Evolutionary conservation across 2,113 vertebrate species (phyloP).

Genomic region (Coregonus clupeaformis): DNA sequence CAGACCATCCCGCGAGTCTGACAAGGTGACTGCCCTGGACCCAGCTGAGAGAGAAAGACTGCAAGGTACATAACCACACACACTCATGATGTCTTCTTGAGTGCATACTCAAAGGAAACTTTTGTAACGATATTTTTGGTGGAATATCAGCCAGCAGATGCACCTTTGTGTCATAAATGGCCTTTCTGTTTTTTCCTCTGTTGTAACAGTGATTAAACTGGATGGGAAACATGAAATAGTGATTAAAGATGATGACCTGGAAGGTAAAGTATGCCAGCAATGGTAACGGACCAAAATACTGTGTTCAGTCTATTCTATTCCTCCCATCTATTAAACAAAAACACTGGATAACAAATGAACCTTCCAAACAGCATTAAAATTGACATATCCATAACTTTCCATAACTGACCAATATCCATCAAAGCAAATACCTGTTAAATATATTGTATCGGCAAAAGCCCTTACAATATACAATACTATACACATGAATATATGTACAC

Average conservation of each 20-base stretch:
- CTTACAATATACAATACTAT: background rate
- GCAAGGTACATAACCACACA: constrained; percentile 70
- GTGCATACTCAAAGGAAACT: too few relatives aligned
- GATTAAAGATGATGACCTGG: constrained; percentile 84
- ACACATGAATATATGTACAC: background rate
- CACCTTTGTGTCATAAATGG: constrained; percentile 5
- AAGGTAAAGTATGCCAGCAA: constrained; percentile 76
- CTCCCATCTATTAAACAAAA: background rate
- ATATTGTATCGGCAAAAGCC: background rate
- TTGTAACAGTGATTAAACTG: constrained; percentile 81
- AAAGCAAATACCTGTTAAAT: background rate
- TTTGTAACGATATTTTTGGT: too few relatives aligned
- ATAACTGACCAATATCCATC: background rate
- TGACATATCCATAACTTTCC: background rate
- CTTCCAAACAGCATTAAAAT: background rate
- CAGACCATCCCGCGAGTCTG: constrained; percentile 85
- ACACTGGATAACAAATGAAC: background rate
- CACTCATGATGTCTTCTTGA: background rate
- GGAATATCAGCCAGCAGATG: too few relatives aligned
- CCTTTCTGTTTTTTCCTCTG: constrained; percentile 44
- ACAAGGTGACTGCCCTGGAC: constrained; percentile 84
- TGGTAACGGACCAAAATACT: background rate
- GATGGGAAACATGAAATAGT: constrained; percentile 82
- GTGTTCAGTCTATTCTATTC: background rate
- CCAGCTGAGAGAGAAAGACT: constrained; percentile 77